Percentiles rank a stretch among this genome's conserved stretches.
These are phyloP conservation scores for Muscicapa adusta DNA, from an alignment of 2,113 vertebrate genomes.

Conservation along the genomic window DNA sequence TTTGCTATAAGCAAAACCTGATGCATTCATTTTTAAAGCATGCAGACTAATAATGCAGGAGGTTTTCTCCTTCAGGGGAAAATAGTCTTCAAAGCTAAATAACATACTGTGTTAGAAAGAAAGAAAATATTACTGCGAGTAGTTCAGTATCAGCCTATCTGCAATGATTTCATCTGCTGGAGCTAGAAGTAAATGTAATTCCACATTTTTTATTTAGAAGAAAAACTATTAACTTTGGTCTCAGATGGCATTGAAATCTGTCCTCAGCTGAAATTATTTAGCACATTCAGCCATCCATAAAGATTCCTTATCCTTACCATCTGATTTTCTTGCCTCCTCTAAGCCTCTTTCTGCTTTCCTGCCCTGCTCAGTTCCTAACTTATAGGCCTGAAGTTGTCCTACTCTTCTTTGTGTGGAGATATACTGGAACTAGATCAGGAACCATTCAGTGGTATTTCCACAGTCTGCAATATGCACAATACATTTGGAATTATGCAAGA, in stretches of 20 bases:
- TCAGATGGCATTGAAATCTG: neutral
- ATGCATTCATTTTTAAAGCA: neutral
- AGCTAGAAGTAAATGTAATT: neutral
- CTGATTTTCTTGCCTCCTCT: neutral
- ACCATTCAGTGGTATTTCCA: neutral
- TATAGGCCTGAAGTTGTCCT: neutral
- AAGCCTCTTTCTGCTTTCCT: neutral
- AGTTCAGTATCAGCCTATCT: neutral
- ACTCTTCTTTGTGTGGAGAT: neutral
- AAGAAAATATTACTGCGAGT: neutral
- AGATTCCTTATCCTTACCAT: neutral
- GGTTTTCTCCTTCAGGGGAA: neutral
- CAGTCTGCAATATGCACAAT: neutral
- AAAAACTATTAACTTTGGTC: neutral
- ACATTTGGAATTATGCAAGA: neutral
- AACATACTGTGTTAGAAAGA: neutral
- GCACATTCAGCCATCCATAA: neutral
- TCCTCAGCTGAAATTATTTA: slow-evolving; percentile 4
- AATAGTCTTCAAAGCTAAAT: neutral
- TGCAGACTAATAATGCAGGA: neutral
- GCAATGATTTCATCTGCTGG: neutral
- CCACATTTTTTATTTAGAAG: slow-evolving; percentile 15
- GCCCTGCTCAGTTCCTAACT: neutral
- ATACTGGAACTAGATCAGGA: neutral
- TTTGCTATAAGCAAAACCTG: neutral